Evolutionary conservation across 2,797 vertebrate species (phyloP), one percentile per base, ranked within the genome.

Genomic region (Pipistrellus kuhlii): DNA sequence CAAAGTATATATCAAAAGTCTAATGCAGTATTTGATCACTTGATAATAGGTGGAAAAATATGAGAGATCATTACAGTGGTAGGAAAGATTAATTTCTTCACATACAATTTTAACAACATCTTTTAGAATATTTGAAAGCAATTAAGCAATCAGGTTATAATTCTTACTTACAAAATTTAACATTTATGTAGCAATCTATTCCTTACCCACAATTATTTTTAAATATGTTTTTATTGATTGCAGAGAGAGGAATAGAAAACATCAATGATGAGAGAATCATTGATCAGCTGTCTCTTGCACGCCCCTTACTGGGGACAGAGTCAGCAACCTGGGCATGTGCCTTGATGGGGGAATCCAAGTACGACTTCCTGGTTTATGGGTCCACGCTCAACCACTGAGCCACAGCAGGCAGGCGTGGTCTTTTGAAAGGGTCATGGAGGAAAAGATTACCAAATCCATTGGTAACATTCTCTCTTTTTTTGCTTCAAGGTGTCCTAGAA

Each of bases 401-500:
- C 55, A 59, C 57, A 72, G 12, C n/a, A 76, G n/a, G 48, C 11
- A 69, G 53, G 27, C 35, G 23, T n/a, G 17, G 17, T 27, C 32
- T 76, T 73, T 72, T 64, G 17, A 46, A 51, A 15, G 21, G 13
- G 27, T 3, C 21, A 10, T 2, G n/a, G 32, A 48, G 35, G 18
- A 59, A 27, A 38, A n/a, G 73, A 11, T 9, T 0, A 69, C 25
- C 48, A 66, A 69, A 87, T 64, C 30, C 48, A 78, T 46, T n/a
- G 0, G 8, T 1, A 96, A 96, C 25, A 7, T 64, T 82, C 1
- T 87, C 53, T 32, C 1, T 53, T 17, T 89, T 76, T 95, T 88
- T 84, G 8, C 95, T 95, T 97, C 92, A 68, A 99, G 99, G 99
- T 97, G 98, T 99, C 94, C 98, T 99, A 38, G 99, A 99, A 97